These are phyloP conservation scores for Sus cebifrons DNA, from an alignment of 2,797 vertebrate species.

Conservation along the genomic window DNA sequence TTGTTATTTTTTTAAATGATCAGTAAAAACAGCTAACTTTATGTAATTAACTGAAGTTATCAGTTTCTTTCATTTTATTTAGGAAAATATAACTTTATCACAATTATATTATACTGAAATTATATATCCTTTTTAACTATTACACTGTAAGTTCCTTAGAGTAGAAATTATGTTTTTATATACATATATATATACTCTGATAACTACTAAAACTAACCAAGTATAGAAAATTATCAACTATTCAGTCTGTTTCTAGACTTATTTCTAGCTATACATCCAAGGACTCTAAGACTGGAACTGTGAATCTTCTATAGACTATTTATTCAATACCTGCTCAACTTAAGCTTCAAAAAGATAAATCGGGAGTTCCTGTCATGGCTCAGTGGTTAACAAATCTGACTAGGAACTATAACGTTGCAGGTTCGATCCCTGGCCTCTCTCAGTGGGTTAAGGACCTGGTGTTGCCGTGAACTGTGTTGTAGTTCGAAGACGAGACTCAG, in stretches of 20 bases:
- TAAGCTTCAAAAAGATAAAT: slow-evolving; percentile 2
- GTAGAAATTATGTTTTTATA: not conserved
- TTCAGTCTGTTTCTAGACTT: not conserved
- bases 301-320: not conserved
- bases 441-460: too few species aligned
- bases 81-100: slow-evolving; percentile 7
- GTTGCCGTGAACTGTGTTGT: too few species aligned
- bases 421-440: too few species aligned
- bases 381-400: too few species aligned
- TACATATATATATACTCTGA: not conserved
- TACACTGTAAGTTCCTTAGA: not conserved
- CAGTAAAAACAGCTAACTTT: not conserved
- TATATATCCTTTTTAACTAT: not conserved
- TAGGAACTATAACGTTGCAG: too few species aligned
- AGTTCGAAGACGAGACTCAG: too few species aligned
- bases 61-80: not conserved
- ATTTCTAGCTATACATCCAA: not conserved
- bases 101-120: not conserved
- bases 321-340: not conserved
- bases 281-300: not conserved
- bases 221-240: not conserved
- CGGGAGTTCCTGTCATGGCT: too few species aligned
- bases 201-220: not conserved
- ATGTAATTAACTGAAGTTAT: not conserved
- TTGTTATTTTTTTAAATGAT: not conserved